Conservation (phyloP, 2,888 invertebrate species). For the Cephus runcator region DNA sequence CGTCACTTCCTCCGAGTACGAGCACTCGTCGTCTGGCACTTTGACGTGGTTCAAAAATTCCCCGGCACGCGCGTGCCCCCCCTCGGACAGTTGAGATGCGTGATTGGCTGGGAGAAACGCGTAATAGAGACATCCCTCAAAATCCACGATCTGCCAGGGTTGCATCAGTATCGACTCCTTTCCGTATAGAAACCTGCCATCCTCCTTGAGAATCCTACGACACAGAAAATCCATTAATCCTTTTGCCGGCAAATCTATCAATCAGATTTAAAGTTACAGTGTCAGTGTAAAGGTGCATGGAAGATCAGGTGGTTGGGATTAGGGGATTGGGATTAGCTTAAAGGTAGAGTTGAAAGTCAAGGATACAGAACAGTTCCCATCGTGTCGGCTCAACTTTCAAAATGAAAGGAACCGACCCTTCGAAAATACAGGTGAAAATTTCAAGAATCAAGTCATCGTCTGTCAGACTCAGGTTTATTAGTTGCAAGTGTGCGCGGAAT, state of each 20-base stretch:
- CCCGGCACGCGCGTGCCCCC: background rate
- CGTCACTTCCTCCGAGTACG: background rate
- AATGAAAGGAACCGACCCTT: background rate
- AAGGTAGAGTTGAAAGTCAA: too few relatives aligned
- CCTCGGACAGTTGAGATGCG: background rate
- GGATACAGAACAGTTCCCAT: too few relatives aligned
- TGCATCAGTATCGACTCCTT: slow-evolving; percentile 48
- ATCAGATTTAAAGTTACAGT: too few relatives aligned
- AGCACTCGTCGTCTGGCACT: slow-evolving; percentile 4
- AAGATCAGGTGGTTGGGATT: too few relatives aligned
- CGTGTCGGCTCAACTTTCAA: background rate
- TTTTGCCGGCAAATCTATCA: too few relatives aligned
- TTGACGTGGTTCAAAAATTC: slow-evolving; percentile 12
- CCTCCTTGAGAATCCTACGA: slow-evolving; percentile 18
- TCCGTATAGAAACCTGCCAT: slow-evolving; percentile 46
- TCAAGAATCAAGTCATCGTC: too few relatives aligned
- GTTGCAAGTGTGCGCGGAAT: too few relatives aligned
- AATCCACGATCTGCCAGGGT: slow-evolving; percentile 51
- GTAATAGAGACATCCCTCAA: slow-evolving; percentile 48
- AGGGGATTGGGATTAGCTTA: too few relatives aligned
- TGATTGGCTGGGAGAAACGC: slow-evolving; percentile 45
- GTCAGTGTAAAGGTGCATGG: too few relatives aligned
- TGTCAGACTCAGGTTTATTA: too few relatives aligned
- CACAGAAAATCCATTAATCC: slow-evolving; percentile 3
- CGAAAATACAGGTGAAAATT: background rate